Evolutionary conservation across 2,113 vertebrate genomes (phyloP), one percentile per base, ranked within the genome.

Genomic region (Lampris megalopsis): DNA sequence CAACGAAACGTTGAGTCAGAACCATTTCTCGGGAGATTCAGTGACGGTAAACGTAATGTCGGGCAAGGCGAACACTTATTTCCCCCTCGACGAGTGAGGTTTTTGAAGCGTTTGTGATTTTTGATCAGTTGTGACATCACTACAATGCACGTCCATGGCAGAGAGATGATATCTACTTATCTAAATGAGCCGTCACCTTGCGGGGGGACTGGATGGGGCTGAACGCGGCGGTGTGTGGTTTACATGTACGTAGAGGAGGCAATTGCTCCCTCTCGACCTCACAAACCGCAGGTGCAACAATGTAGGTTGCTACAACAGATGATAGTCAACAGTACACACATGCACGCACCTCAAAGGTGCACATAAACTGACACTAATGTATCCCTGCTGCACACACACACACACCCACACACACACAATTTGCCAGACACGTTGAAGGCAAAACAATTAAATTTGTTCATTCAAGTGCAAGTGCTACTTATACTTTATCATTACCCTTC

Each of bases 241-340:
- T 13, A 56, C n/a, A 43, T 48, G 62, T 54, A 62, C 10, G 54
- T 74, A 52, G 24, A 24, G 11, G 11, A 71, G 38, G 60, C 9
- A 37, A 37, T 56, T 52, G 9, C 41, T 74, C 47, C 52, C 42
- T 4, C 36, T 68, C 57, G 43, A 68, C 63, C 72, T 75, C 75
- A 71, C 43, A 36, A 79, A 88, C 85, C 75, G 74, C 83, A 86
- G 83, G 59, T 65, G 53, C 45, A 66, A 73, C 37, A 56, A 48
- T 64, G 45, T 9, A 47, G 68, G 35, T 47, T 63, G 35, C 45
- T 49, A 9, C 13, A 4, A n/a, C 63, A 66, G 49, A 72, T 66
- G 50, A 65, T 40, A 37, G 57, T 52, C 7, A 45, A 8, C 5
- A 37, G 36, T 49, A 59, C 1, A 42, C n/a, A 9, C 37, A 53